These are phyloP conservation scores for Smutsia gigantea DNA, from an alignment of 2,797 vertebrate species.

Conservation along the genomic window DNA sequence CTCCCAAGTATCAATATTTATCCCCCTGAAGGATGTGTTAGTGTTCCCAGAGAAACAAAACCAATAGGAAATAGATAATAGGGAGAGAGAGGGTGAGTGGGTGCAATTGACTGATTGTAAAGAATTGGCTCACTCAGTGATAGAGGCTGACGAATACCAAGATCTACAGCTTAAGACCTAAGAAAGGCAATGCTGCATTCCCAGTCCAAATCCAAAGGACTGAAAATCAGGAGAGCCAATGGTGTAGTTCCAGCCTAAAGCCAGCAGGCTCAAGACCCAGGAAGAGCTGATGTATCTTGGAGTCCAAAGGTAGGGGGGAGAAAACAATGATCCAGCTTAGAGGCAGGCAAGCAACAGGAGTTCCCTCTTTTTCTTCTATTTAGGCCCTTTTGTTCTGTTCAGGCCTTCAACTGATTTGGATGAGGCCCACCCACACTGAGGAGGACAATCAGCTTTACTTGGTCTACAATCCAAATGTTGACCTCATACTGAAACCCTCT, in stretches of 20 bases:
- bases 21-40: background rate
- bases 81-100: background rate
- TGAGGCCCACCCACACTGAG: background rate
- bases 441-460: background rate
- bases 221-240: background rate
- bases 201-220: background rate
- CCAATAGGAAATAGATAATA: background rate
- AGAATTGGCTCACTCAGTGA: too few relatives aligned
- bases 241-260: too few relatives aligned
- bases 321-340: background rate
- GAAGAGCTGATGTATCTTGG: background rate
- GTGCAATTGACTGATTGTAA: background rate
- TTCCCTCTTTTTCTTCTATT: background rate
- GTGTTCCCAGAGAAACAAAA: background rate
- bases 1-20: background rate
- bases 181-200: background rate
- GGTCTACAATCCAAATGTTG: background rate
- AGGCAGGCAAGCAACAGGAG: too few relatives aligned
- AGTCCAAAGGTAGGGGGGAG: background rate
- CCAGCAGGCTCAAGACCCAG: background rate
- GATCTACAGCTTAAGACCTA: background rate
- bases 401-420: background rate
- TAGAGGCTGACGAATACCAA: background rate
- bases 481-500: background rate
- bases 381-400: background rate